Percentiles rank a stretch among this genome's conserved stretches.
These are phyloP conservation scores for Salpingus planirostris DNA, from an alignment of 2,888 invertebrate genomes.

Conservation along the genomic window DNA sequence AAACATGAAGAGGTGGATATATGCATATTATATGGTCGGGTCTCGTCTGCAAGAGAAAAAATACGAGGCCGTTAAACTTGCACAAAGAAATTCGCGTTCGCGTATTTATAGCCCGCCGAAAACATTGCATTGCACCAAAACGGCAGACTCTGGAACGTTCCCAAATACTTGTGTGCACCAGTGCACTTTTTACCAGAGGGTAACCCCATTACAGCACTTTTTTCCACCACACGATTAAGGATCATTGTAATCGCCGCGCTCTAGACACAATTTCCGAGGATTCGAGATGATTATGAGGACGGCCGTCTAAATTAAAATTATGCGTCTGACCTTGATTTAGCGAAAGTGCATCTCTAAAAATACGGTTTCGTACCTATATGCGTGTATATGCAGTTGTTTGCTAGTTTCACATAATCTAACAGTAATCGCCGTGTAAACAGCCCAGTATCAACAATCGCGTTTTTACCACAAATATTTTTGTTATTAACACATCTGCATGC, in stretches of 20 bases:
- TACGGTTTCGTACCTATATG: conserved; percentile 4
- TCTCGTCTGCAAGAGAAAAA: conserved; percentile 15
- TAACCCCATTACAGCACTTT: background rate
- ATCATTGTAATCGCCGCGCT: too few species aligned
- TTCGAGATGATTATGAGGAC: conserved; percentile 5
- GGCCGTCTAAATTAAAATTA: conserved; percentile 8
- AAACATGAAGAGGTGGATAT: conserved; percentile 11
- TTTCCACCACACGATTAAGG: conserved; percentile 9
- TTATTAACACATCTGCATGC: too few species aligned
- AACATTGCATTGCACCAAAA: conserved; percentile 7
- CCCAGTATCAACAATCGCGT: conserved; percentile 7
- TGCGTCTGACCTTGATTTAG: conserved; percentile 17
- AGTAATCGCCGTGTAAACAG: too few species aligned
- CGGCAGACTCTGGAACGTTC: conserved; percentile 8
- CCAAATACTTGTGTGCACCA: conserved; percentile 7
- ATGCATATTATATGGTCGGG: conserved; percentile 14
- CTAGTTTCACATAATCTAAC: conserved; percentile 12
- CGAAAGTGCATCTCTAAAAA: conserved; percentile 22
- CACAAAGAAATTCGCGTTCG: conserved; percentile 22
- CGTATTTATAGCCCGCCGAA: conserved; percentile 12
- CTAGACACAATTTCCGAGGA: too few species aligned
- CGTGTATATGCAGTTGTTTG: conserved; percentile 9
- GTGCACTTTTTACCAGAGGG: background rate
- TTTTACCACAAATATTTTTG: conserved; percentile 3
- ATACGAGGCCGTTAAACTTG: conserved; percentile 22